Conservation (phyloP, 2,113 vertebrate genomes). For the Oreochromis aureus region DNA sequence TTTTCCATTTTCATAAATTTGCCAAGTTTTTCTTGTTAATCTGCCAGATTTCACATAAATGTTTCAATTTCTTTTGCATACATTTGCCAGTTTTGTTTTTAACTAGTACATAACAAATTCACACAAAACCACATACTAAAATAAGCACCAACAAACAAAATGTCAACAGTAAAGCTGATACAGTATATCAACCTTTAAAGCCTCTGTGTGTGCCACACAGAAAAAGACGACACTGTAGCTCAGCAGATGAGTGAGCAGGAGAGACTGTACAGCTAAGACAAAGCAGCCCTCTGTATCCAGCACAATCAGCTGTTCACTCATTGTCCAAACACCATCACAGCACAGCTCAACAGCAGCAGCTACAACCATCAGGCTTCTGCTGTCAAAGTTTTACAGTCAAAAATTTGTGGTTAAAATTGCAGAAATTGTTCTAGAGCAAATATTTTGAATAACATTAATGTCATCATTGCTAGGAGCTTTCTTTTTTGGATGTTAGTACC, state of each 20-base stretch:
- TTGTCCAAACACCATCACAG: background rate
- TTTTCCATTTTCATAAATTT: background rate
- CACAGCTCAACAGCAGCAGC: background rate
- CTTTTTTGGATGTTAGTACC: background rate
- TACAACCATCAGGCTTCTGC: background rate
- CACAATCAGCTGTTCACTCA: slow-evolving; percentile 4
- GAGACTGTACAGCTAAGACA: slow-evolving; percentile 20
- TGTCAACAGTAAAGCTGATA: background rate
- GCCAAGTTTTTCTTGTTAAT: background rate
- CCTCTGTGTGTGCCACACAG: background rate
- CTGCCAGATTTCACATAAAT: background rate
- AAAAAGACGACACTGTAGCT: background rate
- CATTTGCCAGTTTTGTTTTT: background rate
- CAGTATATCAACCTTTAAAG: background rate
- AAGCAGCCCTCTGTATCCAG: slow-evolving; percentile 10
- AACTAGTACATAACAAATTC: background rate
- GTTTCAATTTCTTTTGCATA: background rate
- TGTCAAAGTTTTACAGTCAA: background rate
- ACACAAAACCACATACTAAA: background rate
- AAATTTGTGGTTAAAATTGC: background rate
- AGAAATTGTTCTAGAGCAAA: background rate
- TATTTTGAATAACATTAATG: background rate
- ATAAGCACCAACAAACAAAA: background rate
- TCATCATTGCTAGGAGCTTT: background rate
- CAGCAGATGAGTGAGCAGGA: background rate